phyloP scores from a whole-genome alignment of 2,113 vertebrate genomes.

The Indicator maculatus region DNA sequence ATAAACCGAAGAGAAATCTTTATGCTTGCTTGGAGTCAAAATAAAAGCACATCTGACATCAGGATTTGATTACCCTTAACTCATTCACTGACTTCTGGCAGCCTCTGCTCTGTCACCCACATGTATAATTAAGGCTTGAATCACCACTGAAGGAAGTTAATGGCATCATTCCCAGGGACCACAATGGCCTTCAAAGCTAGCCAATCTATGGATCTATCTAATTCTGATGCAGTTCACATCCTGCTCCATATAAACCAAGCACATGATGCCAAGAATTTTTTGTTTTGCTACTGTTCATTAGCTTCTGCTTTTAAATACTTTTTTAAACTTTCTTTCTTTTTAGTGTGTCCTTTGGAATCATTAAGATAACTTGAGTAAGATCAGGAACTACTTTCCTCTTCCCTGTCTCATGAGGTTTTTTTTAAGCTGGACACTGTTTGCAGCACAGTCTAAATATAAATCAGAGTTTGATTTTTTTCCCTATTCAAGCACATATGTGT shows the following conservation, averaged over 20 bases:
- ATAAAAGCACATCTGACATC: neutral
- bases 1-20: constrained; percentile 7
- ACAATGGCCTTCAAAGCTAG: neutral
- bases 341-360: neutral
- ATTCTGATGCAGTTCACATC: constrained; percentile 26
- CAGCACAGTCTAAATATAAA: neutral
- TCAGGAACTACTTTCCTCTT: neutral
- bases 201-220: neutral
- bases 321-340: neutral
- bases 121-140: neutral
- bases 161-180: constrained; percentile 28
- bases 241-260: neutral
- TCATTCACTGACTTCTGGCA: constrained; percentile 16
- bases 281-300: neutral
- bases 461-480: neutral
- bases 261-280: neutral
- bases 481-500: neutral
- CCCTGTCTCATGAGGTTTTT: rapidly evolving
- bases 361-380: neutral
- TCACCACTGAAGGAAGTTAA: neutral
- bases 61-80: neutral
- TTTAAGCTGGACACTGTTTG: neutral
- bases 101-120: neutral
- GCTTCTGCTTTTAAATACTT: neutral
- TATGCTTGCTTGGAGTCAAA: neutral